These are phyloP conservation scores for Acipenser transmontanus DNA, from an alignment of 2,797 vertebrate genomes.

Conservation along the genomic window DNA sequence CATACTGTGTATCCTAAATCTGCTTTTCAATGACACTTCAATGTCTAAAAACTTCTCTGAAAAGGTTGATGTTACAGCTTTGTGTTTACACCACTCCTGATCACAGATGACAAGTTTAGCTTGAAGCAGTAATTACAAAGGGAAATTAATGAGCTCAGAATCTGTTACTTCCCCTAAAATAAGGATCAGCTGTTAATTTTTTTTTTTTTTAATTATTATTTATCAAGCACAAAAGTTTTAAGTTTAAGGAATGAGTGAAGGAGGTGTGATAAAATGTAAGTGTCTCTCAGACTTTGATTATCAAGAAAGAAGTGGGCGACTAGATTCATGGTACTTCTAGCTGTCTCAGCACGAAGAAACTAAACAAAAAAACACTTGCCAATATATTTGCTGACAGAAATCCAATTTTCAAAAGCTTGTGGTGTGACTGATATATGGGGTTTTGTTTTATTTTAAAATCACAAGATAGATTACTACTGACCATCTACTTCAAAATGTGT, in stretches of 20 bases:
- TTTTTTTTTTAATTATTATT: slow-evolving; percentile 15
- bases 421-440: too few species aligned
- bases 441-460: too few species aligned
- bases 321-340: too few species aligned
- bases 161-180: slow-evolving; percentile 50
- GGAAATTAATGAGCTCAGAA: slow-evolving; percentile 63
- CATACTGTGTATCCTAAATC: not conserved
- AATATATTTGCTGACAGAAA: too few species aligned
- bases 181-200: slow-evolving; percentile 60
- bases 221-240: slow-evolving; percentile 43
- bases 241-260: slow-evolving; percentile 19
- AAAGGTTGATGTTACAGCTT: slow-evolving; percentile 28
- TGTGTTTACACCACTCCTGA: slow-evolving; percentile 50
- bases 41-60: not conserved
- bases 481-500: too few species aligned
- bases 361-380: too few species aligned
- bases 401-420: too few species aligned
- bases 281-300: too few species aligned
- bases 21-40: not conserved
- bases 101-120: slow-evolving; percentile 64
- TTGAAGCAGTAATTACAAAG: slow-evolving; percentile 61
- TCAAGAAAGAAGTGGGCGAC: too few species aligned
- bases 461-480: too few species aligned
- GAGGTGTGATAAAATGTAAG: too few species aligned
- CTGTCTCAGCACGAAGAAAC: too few species aligned